These are phyloP conservation scores for Panurus biarmicus DNA, from an alignment of 2,113 vertebrate species.

Conservation along the genomic window DNA sequence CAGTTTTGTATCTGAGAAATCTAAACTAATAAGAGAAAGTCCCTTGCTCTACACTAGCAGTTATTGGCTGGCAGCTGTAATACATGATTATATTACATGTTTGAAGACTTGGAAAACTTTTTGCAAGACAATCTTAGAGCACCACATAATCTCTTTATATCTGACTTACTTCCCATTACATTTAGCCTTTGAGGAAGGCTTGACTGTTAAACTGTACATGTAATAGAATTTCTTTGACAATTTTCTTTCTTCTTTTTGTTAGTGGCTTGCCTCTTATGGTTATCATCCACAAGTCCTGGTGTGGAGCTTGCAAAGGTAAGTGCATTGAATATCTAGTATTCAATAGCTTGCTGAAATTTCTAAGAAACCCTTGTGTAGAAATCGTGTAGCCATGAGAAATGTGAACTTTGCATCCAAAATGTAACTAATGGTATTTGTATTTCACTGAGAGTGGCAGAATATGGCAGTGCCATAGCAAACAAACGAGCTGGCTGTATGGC, in stretches of 20 bases:
- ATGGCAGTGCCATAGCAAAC: background rate
- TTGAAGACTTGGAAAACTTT: background rate
- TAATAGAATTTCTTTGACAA: background rate
- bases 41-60: background rate
- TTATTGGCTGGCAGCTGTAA: background rate
- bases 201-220: background rate
- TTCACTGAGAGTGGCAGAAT: background rate
- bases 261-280: constrained; percentile 95
- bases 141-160: background rate
- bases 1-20: background rate
- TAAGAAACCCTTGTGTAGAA: background rate
- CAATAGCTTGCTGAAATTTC: background rate
- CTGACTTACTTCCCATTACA: background rate
- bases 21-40: background rate
- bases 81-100: background rate
- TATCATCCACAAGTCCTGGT: constrained; percentile 97
- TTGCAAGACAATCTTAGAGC: background rate
- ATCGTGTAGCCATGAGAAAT: background rate
- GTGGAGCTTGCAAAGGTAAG: constrained; percentile 97
- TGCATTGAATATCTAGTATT: background rate
- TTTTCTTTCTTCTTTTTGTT: constrained; percentile 1
- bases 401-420: background rate
- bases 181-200: background rate
- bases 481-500: background rate
- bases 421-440: background rate